Conservation (phyloP, 2,113 vertebrate species). For the Plestiodon gilberti region DNA sequence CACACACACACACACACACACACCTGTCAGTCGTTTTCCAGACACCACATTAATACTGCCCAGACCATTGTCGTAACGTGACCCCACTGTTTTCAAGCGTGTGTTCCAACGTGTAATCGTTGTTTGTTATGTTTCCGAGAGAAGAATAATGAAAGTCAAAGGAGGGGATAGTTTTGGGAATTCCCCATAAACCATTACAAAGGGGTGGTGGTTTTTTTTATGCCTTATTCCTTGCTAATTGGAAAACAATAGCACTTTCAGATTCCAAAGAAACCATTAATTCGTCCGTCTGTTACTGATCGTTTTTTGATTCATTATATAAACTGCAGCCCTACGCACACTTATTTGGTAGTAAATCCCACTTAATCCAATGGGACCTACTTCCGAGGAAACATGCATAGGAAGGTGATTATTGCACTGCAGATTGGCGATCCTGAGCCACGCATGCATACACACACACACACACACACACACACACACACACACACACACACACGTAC, state of each 20-base stretch:
- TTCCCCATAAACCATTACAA: not conserved
- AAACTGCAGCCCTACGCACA: no score
- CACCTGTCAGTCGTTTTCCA: constrained; percentile 71
- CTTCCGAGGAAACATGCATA: no score
- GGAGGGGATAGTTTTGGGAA: fast-evolving
- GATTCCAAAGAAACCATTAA: not conserved
- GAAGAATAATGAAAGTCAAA: constrained; percentile 27
- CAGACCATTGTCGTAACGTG: constrained; percentile 63
- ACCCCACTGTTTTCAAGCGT: constrained; percentile 63
- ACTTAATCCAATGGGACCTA: not conserved
- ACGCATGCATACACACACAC: no score
- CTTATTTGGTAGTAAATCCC: not conserved
- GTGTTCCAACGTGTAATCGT: constrained; percentile 61
- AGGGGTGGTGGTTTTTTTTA: not conserved
- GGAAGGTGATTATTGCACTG: no score
- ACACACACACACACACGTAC: no score
- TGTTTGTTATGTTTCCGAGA: constrained; percentile 68
- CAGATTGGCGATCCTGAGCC: no score
- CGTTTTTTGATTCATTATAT: not conserved
- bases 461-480: no score
- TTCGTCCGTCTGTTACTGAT: not conserved
- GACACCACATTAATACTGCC: constrained; percentile 69
- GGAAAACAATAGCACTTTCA: not conserved
- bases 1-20: not conserved
- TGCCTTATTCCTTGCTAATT: not conserved